Percentiles rank a stretch among this genome's conserved stretches.
Conservation (phyloP, 2,888 invertebrate genomes). For the Plutella xylostella region DNA sequence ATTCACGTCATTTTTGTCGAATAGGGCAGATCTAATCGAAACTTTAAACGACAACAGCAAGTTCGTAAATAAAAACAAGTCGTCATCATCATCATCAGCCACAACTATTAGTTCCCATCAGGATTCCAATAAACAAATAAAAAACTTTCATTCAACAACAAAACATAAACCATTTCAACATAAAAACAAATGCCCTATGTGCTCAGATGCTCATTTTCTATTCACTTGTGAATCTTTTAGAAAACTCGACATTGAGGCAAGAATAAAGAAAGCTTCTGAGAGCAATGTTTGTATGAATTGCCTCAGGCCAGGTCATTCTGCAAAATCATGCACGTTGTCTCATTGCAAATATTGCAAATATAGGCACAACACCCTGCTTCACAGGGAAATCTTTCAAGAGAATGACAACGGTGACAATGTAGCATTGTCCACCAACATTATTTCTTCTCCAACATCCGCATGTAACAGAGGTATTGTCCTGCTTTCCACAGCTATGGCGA, state of each 20-base stretch:
- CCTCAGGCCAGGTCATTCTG: slow-evolving; percentile 12
- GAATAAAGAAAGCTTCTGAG: slow-evolving; percentile 10
- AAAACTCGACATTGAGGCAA: slow-evolving; percentile 10
- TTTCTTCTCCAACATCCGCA: neutral
- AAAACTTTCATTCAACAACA: neutral
- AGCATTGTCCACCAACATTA: slow-evolving; percentile 4
- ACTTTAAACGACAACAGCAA: neutral
- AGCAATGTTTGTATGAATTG: slow-evolving; percentile 15
- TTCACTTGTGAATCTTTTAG: slow-evolving; percentile 8
- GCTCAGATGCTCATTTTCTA: slow-evolving; percentile 7
- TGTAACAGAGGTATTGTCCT: slow-evolving; percentile 5
- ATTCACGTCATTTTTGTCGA: neutral
- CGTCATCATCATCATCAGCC: neutral
- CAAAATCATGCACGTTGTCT: slow-evolving; percentile 9
- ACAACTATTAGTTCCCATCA: neutral
- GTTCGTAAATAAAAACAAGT: too few species aligned
- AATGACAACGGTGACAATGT: slow-evolving; percentile 2
- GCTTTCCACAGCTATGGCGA: slow-evolving; percentile 12
- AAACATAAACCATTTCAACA: neutral
- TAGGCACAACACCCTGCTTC: slow-evolving; percentile 15
- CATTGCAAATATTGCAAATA: slow-evolving; percentile 14
- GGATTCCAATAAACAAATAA: neutral
- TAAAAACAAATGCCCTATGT: slow-evolving; percentile 8
- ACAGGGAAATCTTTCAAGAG: slow-evolving; percentile 8
- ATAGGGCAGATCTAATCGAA: slow-evolving; percentile 3